These are phyloP conservation scores for Metopolophium dirhodum DNA, from an alignment of 1,140 invertebrate genomes.

Conservation along the genomic window DNA sequence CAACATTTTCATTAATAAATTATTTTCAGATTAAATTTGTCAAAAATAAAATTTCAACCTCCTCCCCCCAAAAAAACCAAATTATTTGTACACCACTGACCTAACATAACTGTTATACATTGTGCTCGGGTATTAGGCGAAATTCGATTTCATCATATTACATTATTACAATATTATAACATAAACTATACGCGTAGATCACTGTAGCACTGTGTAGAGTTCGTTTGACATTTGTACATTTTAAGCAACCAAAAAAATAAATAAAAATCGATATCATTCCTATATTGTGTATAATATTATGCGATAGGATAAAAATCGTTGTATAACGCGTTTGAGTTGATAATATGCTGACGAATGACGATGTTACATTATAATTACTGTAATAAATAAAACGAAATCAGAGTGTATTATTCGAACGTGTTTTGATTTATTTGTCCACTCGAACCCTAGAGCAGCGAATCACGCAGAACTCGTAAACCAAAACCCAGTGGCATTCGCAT, in stretches of 20 bases:
- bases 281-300: neutral
- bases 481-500: too few relatives aligned
- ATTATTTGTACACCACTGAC: too few relatives aligned
- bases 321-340: neutral
- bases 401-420: neutral
- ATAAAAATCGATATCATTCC: neutral
- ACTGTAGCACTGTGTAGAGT: neutral
- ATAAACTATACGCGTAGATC: neutral
- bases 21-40: too few relatives aligned
- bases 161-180: neutral
- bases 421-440: neutral
- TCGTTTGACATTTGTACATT: neutral
- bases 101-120: neutral
- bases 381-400: neutral
- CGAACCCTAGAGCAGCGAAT: neutral
- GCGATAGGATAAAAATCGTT: neutral
- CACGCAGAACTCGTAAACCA: neutral
- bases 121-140: neutral
- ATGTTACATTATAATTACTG: neutral
- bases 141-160: neutral
- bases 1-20: too few relatives aligned
- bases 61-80: too few relatives aligned
- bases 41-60: too few relatives aligned
- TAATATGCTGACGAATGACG: neutral
- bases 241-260: neutral